Conservation (phyloP, 1,140 invertebrate genomes). For the Leptinotarsa undecemlineata region DNA sequence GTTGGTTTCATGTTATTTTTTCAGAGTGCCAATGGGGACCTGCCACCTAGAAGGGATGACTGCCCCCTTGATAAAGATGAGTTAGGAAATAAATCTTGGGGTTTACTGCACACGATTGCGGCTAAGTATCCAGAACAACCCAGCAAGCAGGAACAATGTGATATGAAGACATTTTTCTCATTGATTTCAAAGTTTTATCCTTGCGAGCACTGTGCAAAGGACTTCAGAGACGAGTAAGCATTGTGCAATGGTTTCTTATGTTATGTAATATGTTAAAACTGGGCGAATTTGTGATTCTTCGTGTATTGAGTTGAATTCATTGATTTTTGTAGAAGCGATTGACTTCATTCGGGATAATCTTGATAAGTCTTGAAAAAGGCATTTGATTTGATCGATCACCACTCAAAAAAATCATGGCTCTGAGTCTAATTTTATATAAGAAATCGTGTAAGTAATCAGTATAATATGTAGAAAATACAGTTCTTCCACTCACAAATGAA, state of each 20-base stretch:
- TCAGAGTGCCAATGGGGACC: conserved; percentile 29
- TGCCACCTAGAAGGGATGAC: conserved; percentile 54
- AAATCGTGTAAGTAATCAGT: no score
- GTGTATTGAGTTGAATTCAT: no score
- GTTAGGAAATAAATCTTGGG: conserved; percentile 81
- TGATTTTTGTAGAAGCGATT: no score
- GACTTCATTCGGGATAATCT: no score
- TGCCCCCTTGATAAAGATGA: conserved; percentile 81
- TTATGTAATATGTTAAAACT: background rate
- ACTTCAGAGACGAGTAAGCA: conserved; percentile 81
- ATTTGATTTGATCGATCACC: no score
- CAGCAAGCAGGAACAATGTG: conserved; percentile 67
- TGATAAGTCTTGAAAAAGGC: no score
- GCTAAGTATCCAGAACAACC: conserved; percentile 93
- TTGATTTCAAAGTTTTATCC: conserved; percentile 93
- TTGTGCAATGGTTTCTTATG: background rate
- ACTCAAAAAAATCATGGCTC: no score
- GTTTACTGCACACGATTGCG: conserved; percentile 94
- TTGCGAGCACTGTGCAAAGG: conserved; percentile 89
- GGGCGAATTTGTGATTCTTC: no score
- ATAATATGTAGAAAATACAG: no score
- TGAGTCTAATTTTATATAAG: no score
- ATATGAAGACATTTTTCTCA: conserved; percentile 83
- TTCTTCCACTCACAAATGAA: no score
- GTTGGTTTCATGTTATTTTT: background rate